phyloP scores from a whole-genome alignment of 2,888 invertebrate species.

The Erebia palarica region DNA sequence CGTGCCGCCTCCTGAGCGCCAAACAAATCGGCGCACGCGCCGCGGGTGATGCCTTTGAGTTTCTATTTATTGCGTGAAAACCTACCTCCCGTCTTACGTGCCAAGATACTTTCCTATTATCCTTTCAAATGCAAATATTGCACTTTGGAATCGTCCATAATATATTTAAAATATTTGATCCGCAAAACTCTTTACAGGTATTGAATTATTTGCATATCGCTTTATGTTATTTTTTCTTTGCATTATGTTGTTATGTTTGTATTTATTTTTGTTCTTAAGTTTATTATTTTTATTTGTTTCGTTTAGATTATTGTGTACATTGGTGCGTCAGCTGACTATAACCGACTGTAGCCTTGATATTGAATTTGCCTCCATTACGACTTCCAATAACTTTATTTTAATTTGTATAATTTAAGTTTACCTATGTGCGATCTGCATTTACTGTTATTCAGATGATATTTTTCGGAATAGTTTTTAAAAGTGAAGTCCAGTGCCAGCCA shows the following conservation, averaged over 20 bases:
- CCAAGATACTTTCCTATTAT: constrained; percentile 62
- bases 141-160: constrained; percentile 44
- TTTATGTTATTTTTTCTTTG: constrained; percentile 62
- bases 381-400: constrained; percentile 78
- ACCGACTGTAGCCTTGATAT: constrained; percentile 60
- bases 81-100: constrained; percentile 58
- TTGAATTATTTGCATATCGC: constrained; percentile 76
- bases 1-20: constrained; percentile 51
- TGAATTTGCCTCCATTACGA: constrained; percentile 75
- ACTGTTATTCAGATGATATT: constrained; percentile 77
- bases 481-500: constrained; percentile 75
- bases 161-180: constrained; percentile 34
- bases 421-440: constrained; percentile 77
- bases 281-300: constrained; percentile 70
- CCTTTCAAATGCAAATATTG: constrained; percentile 75
- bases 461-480: constrained; percentile 69
- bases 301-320: constrained; percentile 63
- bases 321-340: constrained; percentile 48
- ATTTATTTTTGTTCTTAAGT: constrained; percentile 79
- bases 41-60: constrained; percentile 63
- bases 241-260: constrained; percentile 79
- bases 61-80: constrained; percentile 66
- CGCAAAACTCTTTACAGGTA: constrained; percentile 33
- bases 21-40: constrained; percentile 65
- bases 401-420: constrained; percentile 79